A percentile compares a stretch with the other conserved stretches of the same genome.
Conservation (phyloP, 2,797 vertebrate genomes). For the Huso huso region DNA sequence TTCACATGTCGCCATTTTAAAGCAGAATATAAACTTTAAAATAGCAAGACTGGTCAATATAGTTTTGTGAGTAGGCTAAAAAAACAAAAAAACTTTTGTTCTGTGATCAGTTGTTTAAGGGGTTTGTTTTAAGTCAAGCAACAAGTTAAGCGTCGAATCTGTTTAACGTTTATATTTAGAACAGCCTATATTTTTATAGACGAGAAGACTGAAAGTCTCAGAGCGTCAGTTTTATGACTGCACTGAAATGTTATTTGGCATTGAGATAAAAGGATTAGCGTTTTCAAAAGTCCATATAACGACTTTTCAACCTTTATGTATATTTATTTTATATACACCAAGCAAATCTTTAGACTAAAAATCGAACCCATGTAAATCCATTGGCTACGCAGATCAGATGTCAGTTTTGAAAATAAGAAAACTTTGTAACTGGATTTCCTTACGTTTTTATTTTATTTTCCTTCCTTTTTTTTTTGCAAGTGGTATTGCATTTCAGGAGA, state of each 20-base stretch:
- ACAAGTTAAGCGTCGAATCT: too few species aligned
- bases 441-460: conserved; percentile 28
- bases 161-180: conserved; percentile 30
- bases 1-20: too few species aligned
- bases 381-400: conserved; percentile 90
- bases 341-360: conserved; percentile 76
- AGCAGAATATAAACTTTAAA: too few species aligned
- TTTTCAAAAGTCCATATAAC: conserved; percentile 43
- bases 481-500: conserved; percentile 64
- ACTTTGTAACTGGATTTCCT: conserved; percentile 36
- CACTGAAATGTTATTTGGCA: too few species aligned
- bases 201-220: too few species aligned
- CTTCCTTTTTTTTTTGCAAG: conserved; percentile 35
- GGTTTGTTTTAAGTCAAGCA: too few species aligned
- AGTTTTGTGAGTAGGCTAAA: too few species aligned
- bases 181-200: conserved; percentile 8
- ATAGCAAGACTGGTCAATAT: too few species aligned
- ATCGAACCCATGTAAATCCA: conserved; percentile 69
- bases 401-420: conserved; percentile 52
- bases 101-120: too few species aligned
- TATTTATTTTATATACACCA: conserved; percentile 82
- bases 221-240: too few species aligned
- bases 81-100: too few species aligned
- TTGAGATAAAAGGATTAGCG: too few species aligned
- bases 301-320: conserved; percentile 64